These are phyloP conservation scores for Meloidogyne hapla DNA, from an alignment of 1,140 invertebrate genomes.

Conservation along the genomic window DNA sequence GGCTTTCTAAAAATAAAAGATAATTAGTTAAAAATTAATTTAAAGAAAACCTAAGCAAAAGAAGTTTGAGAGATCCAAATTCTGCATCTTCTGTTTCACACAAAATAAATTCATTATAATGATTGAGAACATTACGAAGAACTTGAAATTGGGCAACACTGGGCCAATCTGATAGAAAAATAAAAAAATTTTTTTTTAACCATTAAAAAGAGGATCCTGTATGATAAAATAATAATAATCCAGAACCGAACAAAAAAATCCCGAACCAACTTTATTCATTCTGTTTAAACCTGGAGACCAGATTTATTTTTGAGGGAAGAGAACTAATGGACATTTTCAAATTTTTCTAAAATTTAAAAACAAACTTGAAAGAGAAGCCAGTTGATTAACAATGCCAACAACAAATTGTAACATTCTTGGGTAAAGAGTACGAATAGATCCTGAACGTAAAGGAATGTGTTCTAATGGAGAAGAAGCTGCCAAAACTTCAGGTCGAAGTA, in stretches of 20 bases:
- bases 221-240: too few relatives aligned
- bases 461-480: constrained; percentile 29
- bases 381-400: constrained; percentile 26
- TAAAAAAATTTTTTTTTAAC: neutral
- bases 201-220: too few relatives aligned
- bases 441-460: constrained; percentile 27
- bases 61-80: constrained; percentile 30
- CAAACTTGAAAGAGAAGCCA: constrained; percentile 30
- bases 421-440: constrained; percentile 32
- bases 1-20: constrained; percentile 18
- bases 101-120: constrained; percentile 34
- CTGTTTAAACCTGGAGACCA: too few relatives aligned
- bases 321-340: neutral
- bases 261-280: too few relatives aligned
- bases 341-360: neutral
- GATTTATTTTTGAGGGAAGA: too few relatives aligned
- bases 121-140: constrained; percentile 24
- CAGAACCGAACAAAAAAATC: too few relatives aligned
- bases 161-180: constrained; percentile 15
- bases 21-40: neutral
- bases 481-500: constrained; percentile 35
- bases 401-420: constrained; percentile 36
- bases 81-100: constrained; percentile 33
- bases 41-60: constrained; percentile 13
- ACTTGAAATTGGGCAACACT: constrained; percentile 31